Percentiles rank a stretch among this genome's conserved stretches.
Conservation (phyloP, 2,888 invertebrate genomes). For the Synergus gifuensis region DNA sequence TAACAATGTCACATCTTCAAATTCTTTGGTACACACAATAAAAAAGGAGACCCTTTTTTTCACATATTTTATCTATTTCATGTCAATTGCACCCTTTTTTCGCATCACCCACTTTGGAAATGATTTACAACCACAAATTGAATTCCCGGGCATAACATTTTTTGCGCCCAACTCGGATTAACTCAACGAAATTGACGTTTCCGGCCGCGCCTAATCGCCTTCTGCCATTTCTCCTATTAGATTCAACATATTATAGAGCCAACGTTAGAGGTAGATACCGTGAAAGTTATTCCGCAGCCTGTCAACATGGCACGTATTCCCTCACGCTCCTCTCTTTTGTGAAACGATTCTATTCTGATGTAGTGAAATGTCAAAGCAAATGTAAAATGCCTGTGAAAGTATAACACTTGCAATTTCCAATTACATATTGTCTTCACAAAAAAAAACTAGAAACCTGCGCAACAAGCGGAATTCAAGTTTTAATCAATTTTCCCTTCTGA, state of each 20-base stretch:
- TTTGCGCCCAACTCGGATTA: slow-evolving; percentile 53
- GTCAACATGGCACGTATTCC: slow-evolving; percentile 23
- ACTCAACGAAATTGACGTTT: slow-evolving; percentile 70
- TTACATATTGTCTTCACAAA: background rate
- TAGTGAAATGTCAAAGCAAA: slow-evolving; percentile 25
- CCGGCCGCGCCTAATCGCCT: slow-evolving; percentile 70
- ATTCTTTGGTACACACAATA: background rate
- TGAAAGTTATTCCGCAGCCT: slow-evolving; percentile 63
- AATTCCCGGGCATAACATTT: slow-evolving; percentile 18
- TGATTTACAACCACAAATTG: slow-evolving; percentile 33
- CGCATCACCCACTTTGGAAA: background rate
- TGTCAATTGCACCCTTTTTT: background rate
- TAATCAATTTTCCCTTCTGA: slow-evolving; percentile 4
- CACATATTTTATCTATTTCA: background rate
- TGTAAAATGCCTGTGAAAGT: slow-evolving; percentile 31
- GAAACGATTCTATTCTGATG: slow-evolving; percentile 35
- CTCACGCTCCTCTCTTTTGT: slow-evolving; percentile 11
- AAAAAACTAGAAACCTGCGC: background rate
- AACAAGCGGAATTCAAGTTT: background rate
- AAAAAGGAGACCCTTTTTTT: background rate
- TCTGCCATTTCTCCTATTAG: slow-evolving; percentile 52
- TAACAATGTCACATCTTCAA: background rate
- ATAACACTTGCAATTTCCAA: slow-evolving; percentile 28
- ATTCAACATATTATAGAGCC: background rate
- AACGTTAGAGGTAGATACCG: slow-evolving; percentile 40